Evolutionary conservation across 2,888 invertebrate species (phyloP), one percentile per base, ranked within the genome.

Genomic region (Ferrisia virgata): DNA sequence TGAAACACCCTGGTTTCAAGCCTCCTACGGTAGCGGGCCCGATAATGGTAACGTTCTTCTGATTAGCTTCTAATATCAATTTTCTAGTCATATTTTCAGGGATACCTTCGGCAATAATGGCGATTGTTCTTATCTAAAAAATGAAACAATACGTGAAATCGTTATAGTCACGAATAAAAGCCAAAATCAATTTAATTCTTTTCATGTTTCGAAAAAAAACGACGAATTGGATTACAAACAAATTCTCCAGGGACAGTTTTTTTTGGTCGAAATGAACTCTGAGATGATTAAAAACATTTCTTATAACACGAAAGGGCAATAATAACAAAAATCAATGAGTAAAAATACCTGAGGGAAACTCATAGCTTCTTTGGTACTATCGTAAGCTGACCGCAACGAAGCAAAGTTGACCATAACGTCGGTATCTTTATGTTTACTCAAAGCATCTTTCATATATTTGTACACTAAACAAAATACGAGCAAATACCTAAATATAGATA

Each of bases 61-160:
- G 92, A 86, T 95, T 92, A 0, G 98, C 97, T 80, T 93, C 89
- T 86, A 95, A 91, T 88, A 96, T 95, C 87, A 99, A 91, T 88
- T 97, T 96, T 86, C 99, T 91, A 0, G 99, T 99, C 92, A 97
- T 94, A 89, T 99, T 99, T 89, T 99, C 99, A 0, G 99, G 99
- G 85, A 99, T 99, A 47, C 99, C 99, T 89, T 99, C 99, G 0
- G 99, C 99, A 87, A 99, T 99, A 87, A 99, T 99, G 15, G 99
- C 98, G 79, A 99, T 95, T 0, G 96, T 96, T 88, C 96, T 93
- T 86, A 99, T 96, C 90, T 98, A 87, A 5, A 87, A 87, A 82
- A 28, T 4, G 22, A 22, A n/a, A n/a, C n/a, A n/a, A n/a, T n/a
- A n/a, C n/a, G n/a, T n/a, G n/a, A n/a, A n/a, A n/a, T n/a, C n/a